A percentile compares a stretch with the other conserved stretches of the same genome.
Evolutionary conservation across 2,113 vertebrate genomes (phyloP).

Genomic region (Nycticebus coucang): DNA sequence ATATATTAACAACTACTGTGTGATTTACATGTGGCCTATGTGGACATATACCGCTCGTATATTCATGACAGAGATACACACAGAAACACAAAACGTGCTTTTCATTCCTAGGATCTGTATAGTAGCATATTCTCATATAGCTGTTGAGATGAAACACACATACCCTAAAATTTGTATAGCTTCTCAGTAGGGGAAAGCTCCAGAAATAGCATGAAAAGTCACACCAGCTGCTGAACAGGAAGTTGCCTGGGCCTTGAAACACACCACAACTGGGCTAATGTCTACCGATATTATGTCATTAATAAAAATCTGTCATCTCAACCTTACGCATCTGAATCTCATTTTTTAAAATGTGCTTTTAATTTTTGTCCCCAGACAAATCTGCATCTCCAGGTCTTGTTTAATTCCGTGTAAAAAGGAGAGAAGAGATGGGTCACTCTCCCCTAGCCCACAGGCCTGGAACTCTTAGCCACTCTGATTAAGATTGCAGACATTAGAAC

Average conservation of each 20-base stretch:
- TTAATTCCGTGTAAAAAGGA: constrained; percentile 5
- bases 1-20: background rate
- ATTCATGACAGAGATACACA: background rate
- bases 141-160: constrained; percentile 53
- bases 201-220: constrained; percentile 56
- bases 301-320: constrained; percentile 48
- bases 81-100: background rate
- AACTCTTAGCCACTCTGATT: background rate
- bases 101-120: background rate
- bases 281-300: background rate
- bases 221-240: constrained; percentile 65
- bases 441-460: background rate
- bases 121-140: background rate
- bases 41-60: background rate
- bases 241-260: constrained; percentile 18
- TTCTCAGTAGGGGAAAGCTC: constrained; percentile 53
- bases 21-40: background rate
- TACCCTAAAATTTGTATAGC: constrained; percentile 32
- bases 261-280: background rate
- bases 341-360: constrained; percentile 60
- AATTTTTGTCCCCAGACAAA: constrained; percentile 25
- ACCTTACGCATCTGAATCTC: constrained; percentile 30
- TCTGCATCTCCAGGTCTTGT: background rate
- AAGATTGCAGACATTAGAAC: background rate
- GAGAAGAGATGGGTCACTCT: background rate